Evolutionary conservation across 2,113 vertebrate species (phyloP).

Genomic region (Excalfactoria chinensis): DNA sequence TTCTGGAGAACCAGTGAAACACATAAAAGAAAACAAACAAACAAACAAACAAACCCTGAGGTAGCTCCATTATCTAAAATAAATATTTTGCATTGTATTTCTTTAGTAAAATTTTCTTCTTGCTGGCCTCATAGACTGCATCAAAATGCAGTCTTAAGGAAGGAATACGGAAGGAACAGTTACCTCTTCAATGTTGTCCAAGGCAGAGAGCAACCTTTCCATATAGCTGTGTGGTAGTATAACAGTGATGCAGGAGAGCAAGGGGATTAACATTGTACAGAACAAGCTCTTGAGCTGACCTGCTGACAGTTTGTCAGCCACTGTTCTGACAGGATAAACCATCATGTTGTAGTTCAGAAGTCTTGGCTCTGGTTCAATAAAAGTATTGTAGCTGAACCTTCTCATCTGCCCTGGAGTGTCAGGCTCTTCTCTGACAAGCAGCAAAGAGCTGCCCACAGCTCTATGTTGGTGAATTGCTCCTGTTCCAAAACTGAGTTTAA

Average conservation of each 20-base stretch:
- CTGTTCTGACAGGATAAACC: not conserved
- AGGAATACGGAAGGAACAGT: not conserved
- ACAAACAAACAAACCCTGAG: not conserved
- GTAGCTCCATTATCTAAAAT: not conserved
- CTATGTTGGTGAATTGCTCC: not conserved
- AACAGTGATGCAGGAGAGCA: not conserved
- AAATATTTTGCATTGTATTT: not conserved
- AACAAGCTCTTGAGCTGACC: not conserved
- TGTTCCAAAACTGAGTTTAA: not conserved
- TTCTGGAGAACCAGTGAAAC: not conserved
- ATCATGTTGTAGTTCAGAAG: not conserved
- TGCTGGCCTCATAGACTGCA: not conserved
- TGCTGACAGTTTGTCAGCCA: not conserved
- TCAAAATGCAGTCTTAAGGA: not conserved
- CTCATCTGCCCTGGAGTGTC: not conserved
- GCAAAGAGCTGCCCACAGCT: constrained; percentile 17
- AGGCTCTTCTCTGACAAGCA: not conserved
- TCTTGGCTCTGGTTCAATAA: not conserved
- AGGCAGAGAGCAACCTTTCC: not conserved
- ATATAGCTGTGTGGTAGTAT: not conserved
- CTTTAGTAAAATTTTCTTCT: not conserved
- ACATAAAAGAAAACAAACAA: too few species aligned
- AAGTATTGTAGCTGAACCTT: not conserved
- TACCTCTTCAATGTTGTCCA: not conserved
- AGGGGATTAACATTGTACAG: accelerated